Evolutionary conservation across 2,888 invertebrate species (phyloP), one percentile per base, ranked within the genome.

Genomic region (Seladonia tumulorum): DNA sequence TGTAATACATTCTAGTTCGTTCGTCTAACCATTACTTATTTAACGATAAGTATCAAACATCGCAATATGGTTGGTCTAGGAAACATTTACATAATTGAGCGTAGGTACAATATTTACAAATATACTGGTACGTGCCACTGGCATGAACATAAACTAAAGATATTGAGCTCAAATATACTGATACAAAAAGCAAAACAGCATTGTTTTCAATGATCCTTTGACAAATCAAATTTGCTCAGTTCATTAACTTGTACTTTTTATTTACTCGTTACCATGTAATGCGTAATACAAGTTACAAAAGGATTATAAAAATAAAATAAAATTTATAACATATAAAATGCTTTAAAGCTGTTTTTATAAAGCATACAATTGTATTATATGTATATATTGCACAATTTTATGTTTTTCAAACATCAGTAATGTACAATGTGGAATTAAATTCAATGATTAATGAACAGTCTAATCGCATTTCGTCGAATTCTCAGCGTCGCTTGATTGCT

Each of bases 1-100:
- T 53, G 76, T 86, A 89, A 90, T 86, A 79, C 81, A 85, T 88
- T 87, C 92, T 92, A 92, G 92, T 92, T 89, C 86, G 78, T 87
- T 88, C 82, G 71, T 90, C 90, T 92, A 92, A 89, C 85, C 88
- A 90, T 87, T 88, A 91, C 80, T 86, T 90, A 88, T 85, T 91
- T 86, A 85, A 83, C 57, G 63, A 86, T 84, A 85, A 85, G 81
- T 83, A 87, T 87, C 66, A 68, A 84, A 71, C 83, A 85, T 88
- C 85, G 79, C 86, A 87, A 86, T 87, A 91, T 84, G 86, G 86
- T 90, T 91, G 83, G 81, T 80, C 81, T 91, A 91, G 89, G 84
- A 87, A 76, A 85, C 82, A 82, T 90, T 90, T 87, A 89, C 89
- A 89, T 86, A 85, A 87, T 77, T 81, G 42, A 88, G 70, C 71